Base-by-base conservation (phyloP, 2,888 invertebrate species). In the Petrolisthes manimaculis region DNA sequence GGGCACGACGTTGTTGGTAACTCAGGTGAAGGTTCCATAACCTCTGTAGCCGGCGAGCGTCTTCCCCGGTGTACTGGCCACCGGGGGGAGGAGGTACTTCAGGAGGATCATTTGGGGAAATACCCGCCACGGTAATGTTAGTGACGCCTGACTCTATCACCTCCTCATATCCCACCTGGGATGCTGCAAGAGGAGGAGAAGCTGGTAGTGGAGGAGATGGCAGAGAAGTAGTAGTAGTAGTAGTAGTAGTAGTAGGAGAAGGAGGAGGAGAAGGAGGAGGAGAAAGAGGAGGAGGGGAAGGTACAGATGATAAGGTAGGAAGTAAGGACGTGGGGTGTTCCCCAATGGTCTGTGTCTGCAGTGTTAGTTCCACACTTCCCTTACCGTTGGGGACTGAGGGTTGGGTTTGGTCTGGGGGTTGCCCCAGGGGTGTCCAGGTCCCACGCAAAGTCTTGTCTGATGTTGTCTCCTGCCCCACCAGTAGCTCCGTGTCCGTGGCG, bases 341-440 rank as follows among this genome's bases (percentile, higher is more conserved):
- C n/a, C 18, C 54, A 51, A 80, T 74, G 77, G 83, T 37, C 9
- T 37, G 37, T 53, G 74, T 61, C 83, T 75, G 85, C 53, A 69
- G 78, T 56, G 88, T 88, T 88, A 88, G 88, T 88, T 75, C 61
- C 84, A 88, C 88, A 88, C 84, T 83, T 74, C 61, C 74, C 88
- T 88, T 88, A 88, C 88, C 88, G 55, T 88, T 69, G 37, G 18
- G 37, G 51, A 54, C 74, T n/a, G 71, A 9, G 81, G 53, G n/a
- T 14, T 56, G 74, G 14, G 24, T 56, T 21, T 37, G 67, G 9
- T 56, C 75, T 61, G 86, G 37, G 9, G 67, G 84, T n/a, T 84
- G 84, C 14, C 85, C 82, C 9, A 85, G 54, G n/a, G 88, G 88
- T 12, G 82, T 85, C 88, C 88, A 85, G 53, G 75, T 84, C 24